A percentile compares a stretch with the other conserved stretches of the same genome.
These are phyloP conservation scores for Ivindomyrus marchei DNA, from an alignment of 2,113 vertebrate species.

Conservation along the genomic window DNA sequence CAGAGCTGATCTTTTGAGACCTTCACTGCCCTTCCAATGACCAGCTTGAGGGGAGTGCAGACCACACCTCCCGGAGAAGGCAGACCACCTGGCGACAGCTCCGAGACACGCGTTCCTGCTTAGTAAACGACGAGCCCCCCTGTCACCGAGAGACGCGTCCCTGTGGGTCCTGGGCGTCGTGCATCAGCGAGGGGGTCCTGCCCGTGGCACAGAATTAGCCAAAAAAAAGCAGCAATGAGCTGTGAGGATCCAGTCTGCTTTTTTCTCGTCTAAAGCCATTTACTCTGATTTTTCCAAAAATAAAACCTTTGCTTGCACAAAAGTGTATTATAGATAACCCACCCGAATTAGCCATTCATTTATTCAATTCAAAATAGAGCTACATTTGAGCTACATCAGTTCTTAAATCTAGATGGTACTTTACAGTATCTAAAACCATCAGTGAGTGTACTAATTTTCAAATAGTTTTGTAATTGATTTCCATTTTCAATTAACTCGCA, in stretches of 20 bases:
- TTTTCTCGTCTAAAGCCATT: background rate
- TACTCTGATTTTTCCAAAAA: background rate
- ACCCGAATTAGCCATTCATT: background rate
- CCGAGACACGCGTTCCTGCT: background rate
- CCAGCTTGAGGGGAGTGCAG: background rate
- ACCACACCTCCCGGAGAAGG: background rate
- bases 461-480: background rate
- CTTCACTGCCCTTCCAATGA: background rate
- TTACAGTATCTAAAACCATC: background rate
- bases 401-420: background rate
- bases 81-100: background rate
- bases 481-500: background rate
- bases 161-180: background rate
- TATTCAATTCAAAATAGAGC: background rate
- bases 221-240: background rate
- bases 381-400: background rate
- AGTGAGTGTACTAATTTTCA: background rate
- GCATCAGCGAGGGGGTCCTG: background rate
- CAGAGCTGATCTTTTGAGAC: background rate
- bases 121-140: background rate
- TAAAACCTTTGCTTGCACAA: background rate
- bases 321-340: background rate
- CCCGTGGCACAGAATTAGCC: background rate
- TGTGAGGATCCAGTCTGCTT: background rate
- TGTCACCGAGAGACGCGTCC: background rate